Base-by-base conservation (phyloP, 2,113 vertebrate species). In the Mugil cephalus region DNA sequence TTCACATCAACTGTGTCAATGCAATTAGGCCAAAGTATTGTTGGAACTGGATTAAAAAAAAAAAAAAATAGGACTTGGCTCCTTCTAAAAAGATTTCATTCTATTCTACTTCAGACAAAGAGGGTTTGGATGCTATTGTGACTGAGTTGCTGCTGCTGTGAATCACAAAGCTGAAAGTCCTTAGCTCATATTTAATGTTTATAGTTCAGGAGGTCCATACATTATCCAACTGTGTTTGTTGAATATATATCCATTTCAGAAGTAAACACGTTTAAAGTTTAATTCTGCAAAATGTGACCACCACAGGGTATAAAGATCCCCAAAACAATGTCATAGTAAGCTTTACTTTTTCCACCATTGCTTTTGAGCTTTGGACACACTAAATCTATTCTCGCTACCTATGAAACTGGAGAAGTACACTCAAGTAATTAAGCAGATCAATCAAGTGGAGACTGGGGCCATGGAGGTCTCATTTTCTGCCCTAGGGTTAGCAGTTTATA, bases 141-240 rank as follows among this genome's bases (percentile, higher is more conserved):
- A 47, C 42, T 66, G 62, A 75, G 66, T 56, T 69, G 51, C 85
- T 85, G 88, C 84, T 86, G 82, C 77, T 80, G 72, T 68, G 66
- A 77, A 74, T 83, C 78, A 81, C 61, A 56, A 76, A 36, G 24
- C 24, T 3, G 3, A 30, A 30, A 30, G 13, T 46, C 7, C 30
- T 21, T 12, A 21, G 15, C 24, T 24, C 7, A 24, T 39, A 47
- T 18, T n/a, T 14, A 30, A 15, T 36, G 19, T 50, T 56, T 3
- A 40, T 46, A 30, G 18, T 55, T 46, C 6, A 35, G 45, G 8
- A 58, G n/a, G 12, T 66, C 30, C 42, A 17, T 30, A 15, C 24
- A 24, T 45, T 45, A 30, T 5, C 24, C 24, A 30, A 30, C 24
- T 30, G 2, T 30, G 24, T 30, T 30, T 30, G 5, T 30, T 30